Conservation (phyloP, 2,888 invertebrate species). For the Tenthredo notha region DNA sequence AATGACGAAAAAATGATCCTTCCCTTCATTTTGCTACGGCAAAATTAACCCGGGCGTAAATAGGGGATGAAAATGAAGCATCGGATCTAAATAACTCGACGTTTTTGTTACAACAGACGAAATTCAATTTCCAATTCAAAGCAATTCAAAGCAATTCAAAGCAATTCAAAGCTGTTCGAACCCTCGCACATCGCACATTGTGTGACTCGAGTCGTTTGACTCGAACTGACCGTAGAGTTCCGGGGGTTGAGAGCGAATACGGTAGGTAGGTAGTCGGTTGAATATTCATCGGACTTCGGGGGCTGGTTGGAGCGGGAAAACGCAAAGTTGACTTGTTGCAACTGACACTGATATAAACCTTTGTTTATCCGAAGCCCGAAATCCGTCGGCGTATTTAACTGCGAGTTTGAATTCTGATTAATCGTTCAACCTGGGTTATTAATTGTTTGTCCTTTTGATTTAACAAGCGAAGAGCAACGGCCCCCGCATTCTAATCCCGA, state of each 20-base stretch:
- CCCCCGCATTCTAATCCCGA: slow-evolving; percentile 72
- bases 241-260: neutral
- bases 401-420: slow-evolving; percentile 76
- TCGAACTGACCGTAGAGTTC: slow-evolving; percentile 30
- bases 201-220: slow-evolving; percentile 48
- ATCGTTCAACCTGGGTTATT: slow-evolving; percentile 73
- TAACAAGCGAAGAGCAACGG: slow-evolving; percentile 65
- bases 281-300: slow-evolving; percentile 49
- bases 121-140: slow-evolving; percentile 48
- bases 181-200: slow-evolving; percentile 20
- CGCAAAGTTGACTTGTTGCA: slow-evolving; percentile 74
- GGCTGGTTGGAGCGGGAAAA: neutral
- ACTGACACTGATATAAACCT: slow-evolving; percentile 78
- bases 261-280: neutral
- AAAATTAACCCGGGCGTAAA: neutral
- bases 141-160: slow-evolving; percentile 10
- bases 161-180: slow-evolving; percentile 32
- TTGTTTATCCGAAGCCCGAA: slow-evolving; percentile 70
- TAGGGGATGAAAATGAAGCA: neutral
- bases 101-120: slow-evolving; percentile 20
- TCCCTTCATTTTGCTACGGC: neutral
- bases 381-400: slow-evolving; percentile 69
- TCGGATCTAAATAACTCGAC: slow-evolving; percentile 21
- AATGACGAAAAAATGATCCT: neutral
- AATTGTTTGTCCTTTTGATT: slow-evolving; percentile 77